These are phyloP conservation scores for Steromphala cineraria DNA, from an alignment of 2,888 invertebrate species.

Conservation along the genomic window DNA sequence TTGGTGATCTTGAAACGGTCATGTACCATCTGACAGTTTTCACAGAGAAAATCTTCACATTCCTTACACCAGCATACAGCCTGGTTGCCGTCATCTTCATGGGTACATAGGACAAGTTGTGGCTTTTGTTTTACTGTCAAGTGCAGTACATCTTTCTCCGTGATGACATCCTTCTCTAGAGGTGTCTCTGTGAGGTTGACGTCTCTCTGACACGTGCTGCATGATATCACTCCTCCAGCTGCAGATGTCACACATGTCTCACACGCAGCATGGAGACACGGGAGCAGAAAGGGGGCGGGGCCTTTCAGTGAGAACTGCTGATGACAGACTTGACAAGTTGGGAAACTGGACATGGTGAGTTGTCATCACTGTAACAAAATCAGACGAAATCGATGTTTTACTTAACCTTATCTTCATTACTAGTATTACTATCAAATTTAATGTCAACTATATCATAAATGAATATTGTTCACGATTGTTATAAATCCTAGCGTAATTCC, in stretches of 20 bases:
- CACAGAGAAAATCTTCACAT: slow-evolving; percentile 11
- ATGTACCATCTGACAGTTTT: not conserved
- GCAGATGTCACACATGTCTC: slow-evolving; percentile 3
- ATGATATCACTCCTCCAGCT: not conserved
- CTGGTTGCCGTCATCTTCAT: slow-evolving; percentile 1
- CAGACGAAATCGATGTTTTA: no score
- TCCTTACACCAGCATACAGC: slow-evolving; percentile 9
- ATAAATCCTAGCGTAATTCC: no score
- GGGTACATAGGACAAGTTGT: not conserved
- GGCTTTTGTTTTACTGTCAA: not conserved
- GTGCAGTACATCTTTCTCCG: not conserved
- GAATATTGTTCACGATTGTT: no score
- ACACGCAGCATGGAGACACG: slow-evolving; percentile 1
- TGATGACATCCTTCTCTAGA: not conserved
- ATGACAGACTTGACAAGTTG: not conserved
- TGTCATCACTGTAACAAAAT: no score
- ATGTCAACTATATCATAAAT: no score
- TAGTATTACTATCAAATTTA: no score
- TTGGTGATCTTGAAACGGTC: not conserved
- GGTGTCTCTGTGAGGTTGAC: not conserved
- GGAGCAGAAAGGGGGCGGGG: not conserved
- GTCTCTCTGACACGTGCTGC: not conserved
- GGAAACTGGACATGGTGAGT: not conserved
- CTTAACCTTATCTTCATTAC: no score
- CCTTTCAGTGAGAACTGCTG: not conserved